Percentiles rank a stretch among this genome's conserved stretches.
phyloP scores from a whole-genome alignment of 2,888 invertebrate genomes.

The Drosophila peninsularis region DNA sequence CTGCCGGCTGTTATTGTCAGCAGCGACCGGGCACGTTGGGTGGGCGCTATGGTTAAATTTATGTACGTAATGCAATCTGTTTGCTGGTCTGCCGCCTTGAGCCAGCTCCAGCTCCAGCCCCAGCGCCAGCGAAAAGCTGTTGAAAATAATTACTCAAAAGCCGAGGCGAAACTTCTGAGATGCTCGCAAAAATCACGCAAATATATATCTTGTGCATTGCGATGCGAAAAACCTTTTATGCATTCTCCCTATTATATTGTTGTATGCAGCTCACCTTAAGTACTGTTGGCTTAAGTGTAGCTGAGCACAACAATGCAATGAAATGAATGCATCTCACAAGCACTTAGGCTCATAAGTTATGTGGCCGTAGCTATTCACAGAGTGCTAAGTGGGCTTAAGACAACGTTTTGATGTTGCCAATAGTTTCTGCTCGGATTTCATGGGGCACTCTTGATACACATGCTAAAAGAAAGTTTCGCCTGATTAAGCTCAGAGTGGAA shows the following conservation, averaged over 20 bases:
- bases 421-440: no score
- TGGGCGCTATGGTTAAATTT: background rate
- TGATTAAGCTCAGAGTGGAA: background rate
- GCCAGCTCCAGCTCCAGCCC: background rate
- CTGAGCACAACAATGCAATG: background rate
- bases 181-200: slow-evolving; percentile 21
- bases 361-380: background rate
- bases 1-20: slow-evolving; percentile 29
- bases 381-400: background rate
- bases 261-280: background rate
- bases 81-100: slow-evolving; percentile 54
- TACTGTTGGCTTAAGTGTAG: slow-evolving; percentile 9
- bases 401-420: background rate
- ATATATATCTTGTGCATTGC: slow-evolving; percentile 2
- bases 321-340: slow-evolving; percentile 10
- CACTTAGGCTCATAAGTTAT: slow-evolving; percentile 2
- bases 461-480: background rate
- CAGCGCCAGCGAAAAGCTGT: slow-evolving; percentile 60
- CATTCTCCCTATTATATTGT: background rate
- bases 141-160: slow-evolving; percentile 73
- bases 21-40: background rate
- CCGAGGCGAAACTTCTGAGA: slow-evolving; percentile 34
- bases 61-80: slow-evolving; percentile 60
- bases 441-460: no score
- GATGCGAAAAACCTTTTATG: slow-evolving; percentile 13